Conservation (phyloP, 2,888 invertebrate species). For the Embidobia sp. region DNA sequence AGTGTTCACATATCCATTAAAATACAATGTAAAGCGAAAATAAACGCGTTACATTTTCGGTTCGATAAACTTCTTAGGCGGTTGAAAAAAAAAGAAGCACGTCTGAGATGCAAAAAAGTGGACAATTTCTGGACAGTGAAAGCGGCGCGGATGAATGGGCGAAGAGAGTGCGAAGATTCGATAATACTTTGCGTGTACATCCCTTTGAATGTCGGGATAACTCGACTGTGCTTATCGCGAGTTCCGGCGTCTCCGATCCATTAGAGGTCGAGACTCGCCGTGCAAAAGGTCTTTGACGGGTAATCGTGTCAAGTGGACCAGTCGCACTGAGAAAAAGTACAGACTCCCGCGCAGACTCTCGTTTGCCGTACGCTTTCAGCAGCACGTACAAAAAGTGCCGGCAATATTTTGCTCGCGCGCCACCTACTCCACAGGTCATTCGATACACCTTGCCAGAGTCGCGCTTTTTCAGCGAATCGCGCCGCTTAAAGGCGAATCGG, state of each 20-base stretch:
- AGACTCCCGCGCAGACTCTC: slow-evolving; percentile 46
- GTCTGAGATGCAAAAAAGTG: not conserved
- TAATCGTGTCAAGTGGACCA: slow-evolving; percentile 73
- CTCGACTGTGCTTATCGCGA: slow-evolving; percentile 69
- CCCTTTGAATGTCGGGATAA: slow-evolving; percentile 40
- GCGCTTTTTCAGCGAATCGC: not conserved
- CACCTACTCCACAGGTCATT: slow-evolving; percentile 1
- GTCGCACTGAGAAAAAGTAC: slow-evolving; percentile 29
- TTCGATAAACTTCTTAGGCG: no score
- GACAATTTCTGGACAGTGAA: slow-evolving; percentile 4
- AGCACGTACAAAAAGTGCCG: slow-evolving; percentile 31
- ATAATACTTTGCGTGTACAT: slow-evolving; percentile 44
- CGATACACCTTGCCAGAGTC: not conserved
- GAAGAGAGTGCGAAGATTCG: slow-evolving; percentile 46
- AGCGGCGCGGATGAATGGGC: no score
- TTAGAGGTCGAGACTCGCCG: slow-evolving; percentile 70
- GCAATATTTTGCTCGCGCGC: slow-evolving; percentile 25
- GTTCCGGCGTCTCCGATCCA: slow-evolving; percentile 70
- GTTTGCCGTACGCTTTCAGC: slow-evolving; percentile 52
- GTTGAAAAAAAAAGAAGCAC: no score
- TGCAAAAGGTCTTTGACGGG: slow-evolving; percentile 73
- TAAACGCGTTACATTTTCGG: no score
- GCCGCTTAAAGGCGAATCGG: not conserved
- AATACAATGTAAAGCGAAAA: no score
- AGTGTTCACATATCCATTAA: no score